A percentile compares a stretch with the other conserved stretches of the same genome.
Evolutionary conservation across 2,113 vertebrate genomes (phyloP).

Genomic region (Hydrochoerus hydrochaeris): DNA sequence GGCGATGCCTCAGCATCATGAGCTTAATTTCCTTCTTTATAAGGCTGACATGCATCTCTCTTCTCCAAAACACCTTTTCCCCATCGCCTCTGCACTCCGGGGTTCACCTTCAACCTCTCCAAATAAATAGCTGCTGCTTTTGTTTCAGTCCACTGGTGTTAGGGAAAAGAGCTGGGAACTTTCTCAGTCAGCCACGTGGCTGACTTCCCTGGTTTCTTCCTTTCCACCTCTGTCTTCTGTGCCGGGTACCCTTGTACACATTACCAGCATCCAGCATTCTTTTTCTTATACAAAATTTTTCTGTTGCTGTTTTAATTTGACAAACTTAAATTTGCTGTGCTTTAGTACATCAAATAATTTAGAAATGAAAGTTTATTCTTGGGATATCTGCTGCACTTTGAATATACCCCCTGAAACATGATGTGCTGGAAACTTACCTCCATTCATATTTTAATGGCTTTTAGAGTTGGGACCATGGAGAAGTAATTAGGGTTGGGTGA

Average conservation of each 20-base stretch:
- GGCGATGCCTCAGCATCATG: not conserved
- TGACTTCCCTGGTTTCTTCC: not conserved
- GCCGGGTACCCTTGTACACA: not conserved
- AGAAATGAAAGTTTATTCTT: not conserved
- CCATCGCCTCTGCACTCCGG: not conserved
- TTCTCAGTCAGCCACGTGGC: not conserved
- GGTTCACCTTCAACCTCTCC: not conserved
- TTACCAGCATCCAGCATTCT: not conserved
- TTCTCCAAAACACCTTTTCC: not conserved
- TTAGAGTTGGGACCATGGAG: not conserved
- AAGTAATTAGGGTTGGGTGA: not conserved
- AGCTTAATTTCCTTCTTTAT: not conserved
- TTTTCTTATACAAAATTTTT: constrained; percentile 38
- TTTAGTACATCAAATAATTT: not conserved
- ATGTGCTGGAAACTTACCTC: not conserved
- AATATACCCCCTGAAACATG: not conserved
- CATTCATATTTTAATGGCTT: not conserved
- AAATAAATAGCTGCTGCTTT: not conserved
- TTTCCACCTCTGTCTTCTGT: not conserved
- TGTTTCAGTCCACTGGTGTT: not conserved
- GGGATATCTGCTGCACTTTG: not conserved
- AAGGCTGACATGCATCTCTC: not conserved
- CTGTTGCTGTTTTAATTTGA: not conserved
- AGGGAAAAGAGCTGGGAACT: not conserved
- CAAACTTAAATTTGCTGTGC: not conserved